These are phyloP conservation scores for Atherinosoma microstoma DNA, from an alignment of 2,797 vertebrate species.

Conservation along the genomic window DNA sequence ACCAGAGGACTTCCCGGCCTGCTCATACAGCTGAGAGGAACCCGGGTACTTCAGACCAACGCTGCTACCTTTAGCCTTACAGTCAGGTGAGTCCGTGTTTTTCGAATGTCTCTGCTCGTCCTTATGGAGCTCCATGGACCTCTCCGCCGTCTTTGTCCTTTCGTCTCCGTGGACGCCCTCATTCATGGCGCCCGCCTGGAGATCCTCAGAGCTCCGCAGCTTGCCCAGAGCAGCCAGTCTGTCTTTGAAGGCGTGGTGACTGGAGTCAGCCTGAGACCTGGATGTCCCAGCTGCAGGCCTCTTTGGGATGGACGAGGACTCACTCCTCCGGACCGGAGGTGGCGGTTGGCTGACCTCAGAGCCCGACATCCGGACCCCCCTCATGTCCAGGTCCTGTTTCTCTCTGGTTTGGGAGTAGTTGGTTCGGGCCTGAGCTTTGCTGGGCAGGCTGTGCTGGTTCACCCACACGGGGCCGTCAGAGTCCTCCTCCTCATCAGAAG, in stretches of 20 bases:
- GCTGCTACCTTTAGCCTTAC: slow-evolving; percentile 76
- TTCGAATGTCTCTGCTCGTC: slow-evolving; percentile 80
- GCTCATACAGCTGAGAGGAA: slow-evolving; percentile 78
- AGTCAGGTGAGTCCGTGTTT: slow-evolving; percentile 77
- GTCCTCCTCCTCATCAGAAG: slow-evolving; percentile 77
- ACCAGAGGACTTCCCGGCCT: slow-evolving; percentile 68
- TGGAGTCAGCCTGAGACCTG: slow-evolving; percentile 82
- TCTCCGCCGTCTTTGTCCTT: slow-evolving; percentile 74
- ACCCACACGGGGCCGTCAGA: slow-evolving; percentile 82
- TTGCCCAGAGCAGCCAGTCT: slow-evolving; percentile 90
- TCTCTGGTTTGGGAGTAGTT: slow-evolving; percentile 67
- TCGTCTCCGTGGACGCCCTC: slow-evolving; percentile 62
- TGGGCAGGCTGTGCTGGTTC: slow-evolving; percentile 79
- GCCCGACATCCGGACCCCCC: slow-evolving; percentile 50
- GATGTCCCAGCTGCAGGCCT: slow-evolving; percentile 71
- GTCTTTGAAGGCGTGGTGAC: slow-evolving; percentile 90
- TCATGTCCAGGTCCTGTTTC: slow-evolving; percentile 62
- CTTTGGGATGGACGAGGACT: slow-evolving; percentile 85
- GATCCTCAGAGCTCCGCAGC: slow-evolving; percentile 85
- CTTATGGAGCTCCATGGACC: slow-evolving; percentile 70
- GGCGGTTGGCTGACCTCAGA: slow-evolving; percentile 70
- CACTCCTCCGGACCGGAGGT: slow-evolving; percentile 75
- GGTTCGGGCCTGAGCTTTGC: slow-evolving; percentile 62
- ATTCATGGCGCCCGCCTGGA: slow-evolving; percentile 52
- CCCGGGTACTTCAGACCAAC: slow-evolving; percentile 86